phyloP scores from a whole-genome alignment of 2,888 invertebrate species.

The Furcula furcula region DNA sequence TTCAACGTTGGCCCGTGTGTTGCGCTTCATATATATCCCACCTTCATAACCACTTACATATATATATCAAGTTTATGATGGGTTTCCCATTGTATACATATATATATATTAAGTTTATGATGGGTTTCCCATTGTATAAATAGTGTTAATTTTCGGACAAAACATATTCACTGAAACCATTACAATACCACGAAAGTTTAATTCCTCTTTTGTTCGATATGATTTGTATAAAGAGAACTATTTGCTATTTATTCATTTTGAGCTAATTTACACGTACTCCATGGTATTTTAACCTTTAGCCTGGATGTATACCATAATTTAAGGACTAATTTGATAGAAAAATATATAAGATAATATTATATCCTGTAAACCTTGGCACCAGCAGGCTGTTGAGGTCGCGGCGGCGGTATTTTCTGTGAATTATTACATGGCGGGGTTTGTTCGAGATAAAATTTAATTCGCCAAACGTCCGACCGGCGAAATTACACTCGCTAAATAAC shows the following conservation, averaged over 20 bases:
- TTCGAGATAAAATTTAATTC: constrained; percentile 67
- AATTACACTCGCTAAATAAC: constrained; percentile 65
- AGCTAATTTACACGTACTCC: too few relatives aligned
- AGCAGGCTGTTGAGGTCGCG: constrained; percentile 25
- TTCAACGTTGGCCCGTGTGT: constrained; percentile 51
- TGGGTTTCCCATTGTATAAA: constrained; percentile 33
- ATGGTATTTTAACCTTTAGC: too few relatives aligned
- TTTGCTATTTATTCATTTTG: too few relatives aligned
- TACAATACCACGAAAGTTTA: constrained; percentile 7
- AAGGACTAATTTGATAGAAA: too few relatives aligned
- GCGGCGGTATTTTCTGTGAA: constrained; percentile 53
- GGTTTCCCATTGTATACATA: constrained; percentile 37
- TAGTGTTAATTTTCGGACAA: constrained; percentile 3
- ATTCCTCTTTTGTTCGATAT: constrained; percentile 1
- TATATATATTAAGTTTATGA: constrained; percentile 22
- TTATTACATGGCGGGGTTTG: constrained; percentile 53
- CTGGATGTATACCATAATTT: too few relatives aligned
- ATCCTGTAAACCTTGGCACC: background rate
- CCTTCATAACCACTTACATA: too few relatives aligned
- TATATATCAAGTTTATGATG: constrained; percentile 22
- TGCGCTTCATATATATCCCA: constrained; percentile 41
- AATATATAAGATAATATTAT: too few relatives aligned
- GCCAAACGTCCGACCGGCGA: constrained; percentile 44
- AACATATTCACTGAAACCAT: background rate
- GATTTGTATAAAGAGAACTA: constrained; percentile 8